Percentiles rank a stretch among this genome's conserved stretches.
Evolutionary conservation across 2,797 vertebrate genomes (phyloP).

Genomic region (Lepus oiostolus): DNA sequence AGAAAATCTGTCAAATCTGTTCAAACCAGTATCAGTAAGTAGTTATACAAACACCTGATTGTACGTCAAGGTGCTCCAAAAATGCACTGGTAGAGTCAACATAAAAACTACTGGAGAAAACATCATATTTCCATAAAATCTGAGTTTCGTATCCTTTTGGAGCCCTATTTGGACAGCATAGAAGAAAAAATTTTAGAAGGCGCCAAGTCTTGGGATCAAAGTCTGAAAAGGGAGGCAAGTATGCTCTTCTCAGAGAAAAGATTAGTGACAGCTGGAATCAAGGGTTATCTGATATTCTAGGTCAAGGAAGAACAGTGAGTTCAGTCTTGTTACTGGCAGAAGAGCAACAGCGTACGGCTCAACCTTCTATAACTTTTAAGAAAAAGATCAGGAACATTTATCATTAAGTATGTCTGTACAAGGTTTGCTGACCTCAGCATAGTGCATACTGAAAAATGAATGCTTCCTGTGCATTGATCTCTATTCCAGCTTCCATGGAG

Average conservation of each 20-base stretch:
- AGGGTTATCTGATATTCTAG: not conserved
- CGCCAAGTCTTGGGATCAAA: not conserved
- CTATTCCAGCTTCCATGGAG: not conserved
- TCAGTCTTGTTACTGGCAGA: not conserved
- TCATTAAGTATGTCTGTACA: not conserved
- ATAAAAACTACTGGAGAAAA: not conserved
- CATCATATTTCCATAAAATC: not conserved
- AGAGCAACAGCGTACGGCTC: not conserved
- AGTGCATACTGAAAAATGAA: not conserved
- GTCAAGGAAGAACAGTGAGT: not conserved
- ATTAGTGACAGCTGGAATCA: not conserved
- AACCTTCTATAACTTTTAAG: not conserved
- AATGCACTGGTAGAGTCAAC: not conserved
- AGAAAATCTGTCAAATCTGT: not conserved
- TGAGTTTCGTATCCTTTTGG: not conserved
- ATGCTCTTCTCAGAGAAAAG: not conserved
- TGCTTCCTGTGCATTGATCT: not conserved
- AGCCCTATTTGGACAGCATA: not conserved
- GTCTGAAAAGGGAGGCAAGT: not conserved
- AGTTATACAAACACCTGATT: not conserved
- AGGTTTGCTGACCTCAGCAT: not conserved
- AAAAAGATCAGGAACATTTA: not conserved
- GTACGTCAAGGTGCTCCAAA: slow-evolving; percentile 17
- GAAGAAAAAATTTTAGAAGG: not conserved
- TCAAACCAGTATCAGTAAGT: not conserved